Base-by-base conservation (phyloP, 2,797 vertebrate genomes). In the Anas bahamensis region DNA sequence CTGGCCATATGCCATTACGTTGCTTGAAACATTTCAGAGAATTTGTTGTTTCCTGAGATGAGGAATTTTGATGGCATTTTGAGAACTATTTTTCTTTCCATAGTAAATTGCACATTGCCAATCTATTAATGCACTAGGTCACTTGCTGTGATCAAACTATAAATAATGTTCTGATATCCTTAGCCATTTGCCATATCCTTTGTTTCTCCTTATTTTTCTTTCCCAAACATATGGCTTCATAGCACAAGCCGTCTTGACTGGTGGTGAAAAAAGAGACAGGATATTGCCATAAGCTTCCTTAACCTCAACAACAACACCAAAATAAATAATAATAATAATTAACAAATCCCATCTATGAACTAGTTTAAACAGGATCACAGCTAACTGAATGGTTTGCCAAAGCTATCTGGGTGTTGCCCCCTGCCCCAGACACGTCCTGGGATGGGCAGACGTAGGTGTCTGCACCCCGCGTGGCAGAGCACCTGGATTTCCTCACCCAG, bases 1-100 rank as follows among this genome's bases (percentile, higher is more conserved):
- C 46, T 77, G 84, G 79, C 48, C 78, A 70, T 84, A 93, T 88
- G 60, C 91, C 89, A 94, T n/a, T 88, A 61, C 72, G 57, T 76
- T 80, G 59, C 70, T 78, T 52, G 35, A 88, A 90, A 90, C 52
- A 73, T 89, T 83, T 52, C 71, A 39, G 63, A 85, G 23, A 57
- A 60, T 42, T 64, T n/a, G 18, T 63, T 16, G 57, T 89, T 86
- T 90, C 75, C 80, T 10, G 15, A 92, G 89, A 79, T 63, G 55
- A 70, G 91, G 63, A 81, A 75, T 64, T 74, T 55, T 60, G 83
- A 64, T 37, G 44, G 17, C 33, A 18, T 82, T 84, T 65, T 22
- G 37, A 72, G 59, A 89, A 93, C 53, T 74, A 37, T 64, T 85
- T 94, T 92, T 89, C 79, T 57, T 90, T 81, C 72, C 35, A 8